Conservation (phyloP, 2,113 vertebrate genomes). For the Cyprichromis sp. region DNA sequence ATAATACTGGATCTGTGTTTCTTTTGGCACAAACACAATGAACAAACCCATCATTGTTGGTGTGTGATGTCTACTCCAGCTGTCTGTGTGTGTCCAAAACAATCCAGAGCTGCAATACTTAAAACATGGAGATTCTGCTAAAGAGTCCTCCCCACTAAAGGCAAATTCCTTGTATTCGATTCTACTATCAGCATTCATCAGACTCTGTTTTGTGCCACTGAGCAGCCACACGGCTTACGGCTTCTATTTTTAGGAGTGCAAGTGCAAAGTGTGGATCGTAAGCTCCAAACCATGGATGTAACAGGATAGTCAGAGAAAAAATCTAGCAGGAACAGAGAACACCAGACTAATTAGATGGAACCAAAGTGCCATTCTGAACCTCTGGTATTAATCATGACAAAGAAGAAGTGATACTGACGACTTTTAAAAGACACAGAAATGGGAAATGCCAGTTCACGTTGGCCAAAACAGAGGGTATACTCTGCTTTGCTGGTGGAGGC, state of each 20-base stretch:
- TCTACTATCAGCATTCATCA: slow-evolving; percentile 5
- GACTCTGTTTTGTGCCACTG: neutral
- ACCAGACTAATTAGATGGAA: neutral
- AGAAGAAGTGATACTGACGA: neutral
- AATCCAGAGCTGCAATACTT: neutral
- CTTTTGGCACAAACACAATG: neutral
- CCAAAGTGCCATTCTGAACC: neutral
- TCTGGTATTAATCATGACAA: neutral
- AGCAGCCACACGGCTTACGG: slow-evolving; percentile 1
- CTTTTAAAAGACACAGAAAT: neutral
- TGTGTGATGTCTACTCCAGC: neutral
- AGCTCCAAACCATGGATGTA: neutral
- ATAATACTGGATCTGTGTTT: neutral
- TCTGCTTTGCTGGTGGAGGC: neutral
- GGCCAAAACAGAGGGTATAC: neutral
- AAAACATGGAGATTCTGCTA: neutral
- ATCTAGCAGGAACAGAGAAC: neutral
- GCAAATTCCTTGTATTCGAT: neutral
- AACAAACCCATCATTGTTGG: neutral
- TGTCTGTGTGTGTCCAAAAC: neutral
- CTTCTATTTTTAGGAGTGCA: slow-evolving; percentile 19
- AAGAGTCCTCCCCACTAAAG: neutral
- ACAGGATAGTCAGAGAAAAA: neutral
- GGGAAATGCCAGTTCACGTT: neutral
- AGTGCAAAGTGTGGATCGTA: neutral